phyloP scores from a whole-genome alignment of 2,888 invertebrate species.

The Chrysolina americana region DNA sequence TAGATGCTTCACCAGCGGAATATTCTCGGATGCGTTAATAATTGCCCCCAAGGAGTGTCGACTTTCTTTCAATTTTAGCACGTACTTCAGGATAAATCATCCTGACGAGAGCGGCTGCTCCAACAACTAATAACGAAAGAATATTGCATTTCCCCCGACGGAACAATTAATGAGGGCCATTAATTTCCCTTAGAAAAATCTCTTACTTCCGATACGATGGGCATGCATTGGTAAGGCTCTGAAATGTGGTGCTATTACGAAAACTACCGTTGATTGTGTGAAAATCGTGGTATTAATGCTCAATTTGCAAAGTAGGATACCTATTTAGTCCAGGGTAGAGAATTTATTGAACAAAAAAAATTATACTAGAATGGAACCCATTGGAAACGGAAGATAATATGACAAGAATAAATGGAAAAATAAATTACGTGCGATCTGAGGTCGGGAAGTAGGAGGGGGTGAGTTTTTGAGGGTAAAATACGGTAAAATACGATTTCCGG shows the following conservation, averaged over 20 bases:
- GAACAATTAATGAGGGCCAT: slow-evolving; percentile 53
- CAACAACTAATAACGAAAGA: slow-evolving; percentile 52
- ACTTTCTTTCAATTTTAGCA: slow-evolving; percentile 20
- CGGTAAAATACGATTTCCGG: too few relatives aligned
- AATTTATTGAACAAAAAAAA: too few relatives aligned
- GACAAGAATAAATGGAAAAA: too few relatives aligned
- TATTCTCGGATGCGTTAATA: slow-evolving; percentile 14
- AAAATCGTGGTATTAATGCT: too few relatives aligned
- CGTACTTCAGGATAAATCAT: slow-evolving; percentile 30
- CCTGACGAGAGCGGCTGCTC: neutral
- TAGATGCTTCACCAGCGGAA: neutral
- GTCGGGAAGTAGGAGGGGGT: too few relatives aligned
- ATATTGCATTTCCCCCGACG: slow-evolving; percentile 52
- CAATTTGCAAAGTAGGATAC: too few relatives aligned
- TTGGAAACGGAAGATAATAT: too few relatives aligned
- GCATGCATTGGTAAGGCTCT: neutral
- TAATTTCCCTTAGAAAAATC: slow-evolving; percentile 45
- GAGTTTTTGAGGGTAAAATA: too few relatives aligned
- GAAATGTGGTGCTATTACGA: neutral
- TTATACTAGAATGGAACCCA: too few relatives aligned
- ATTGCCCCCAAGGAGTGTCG: neutral
- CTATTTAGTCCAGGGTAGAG: too few relatives aligned
- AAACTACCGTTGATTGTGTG: too few relatives aligned
- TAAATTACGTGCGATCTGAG: too few relatives aligned
- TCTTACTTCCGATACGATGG: neutral